A percentile compares a stretch with the other conserved stretches of the same genome.
Evolutionary conservation across 2,888 invertebrate genomes (phyloP).

Genomic region (Harpalus rufipes): DNA sequence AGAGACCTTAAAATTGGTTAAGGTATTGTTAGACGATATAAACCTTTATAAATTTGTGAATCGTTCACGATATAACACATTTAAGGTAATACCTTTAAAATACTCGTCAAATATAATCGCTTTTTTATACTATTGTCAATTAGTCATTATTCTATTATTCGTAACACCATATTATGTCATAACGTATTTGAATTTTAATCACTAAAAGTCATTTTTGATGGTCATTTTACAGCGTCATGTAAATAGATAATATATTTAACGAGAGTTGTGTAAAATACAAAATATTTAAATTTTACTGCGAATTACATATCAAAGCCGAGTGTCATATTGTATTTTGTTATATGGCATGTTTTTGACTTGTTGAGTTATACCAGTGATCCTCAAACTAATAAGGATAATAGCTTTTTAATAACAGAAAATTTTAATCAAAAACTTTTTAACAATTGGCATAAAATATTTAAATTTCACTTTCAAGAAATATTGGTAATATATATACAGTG

Average conservation of each 20-base stretch:
- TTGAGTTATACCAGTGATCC: neutral
- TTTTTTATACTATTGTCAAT: conserved; percentile 10
- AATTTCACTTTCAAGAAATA: no score
- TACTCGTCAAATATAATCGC: conserved; percentile 17
- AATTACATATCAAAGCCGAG: neutral
- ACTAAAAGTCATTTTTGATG: conserved; percentile 8
- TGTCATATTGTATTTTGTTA: neutral
- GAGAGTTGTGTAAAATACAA: neutral
- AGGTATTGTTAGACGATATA: conserved; percentile 43
- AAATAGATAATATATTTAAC: neutral
- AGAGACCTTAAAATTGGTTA: conserved; percentile 44
- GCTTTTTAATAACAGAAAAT: neutral
- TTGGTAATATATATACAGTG: no score
- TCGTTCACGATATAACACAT: conserved; percentile 21
- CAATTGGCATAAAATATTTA: no score
- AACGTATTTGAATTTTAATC: no score
- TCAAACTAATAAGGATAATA: neutral
- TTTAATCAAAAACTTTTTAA: neutral
- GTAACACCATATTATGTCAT: neutral
- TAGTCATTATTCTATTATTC: neutral
- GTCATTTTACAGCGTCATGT: neutral
- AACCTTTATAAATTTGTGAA: conserved; percentile 41
- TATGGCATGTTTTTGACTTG: neutral
- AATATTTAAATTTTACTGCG: neutral
- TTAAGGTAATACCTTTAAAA: conserved; percentile 8